Percentiles rank a stretch among this genome's conserved stretches.
phyloP scores from a whole-genome alignment of 2,113 vertebrate species.

The Beaufortia kweichowensis region DNA sequence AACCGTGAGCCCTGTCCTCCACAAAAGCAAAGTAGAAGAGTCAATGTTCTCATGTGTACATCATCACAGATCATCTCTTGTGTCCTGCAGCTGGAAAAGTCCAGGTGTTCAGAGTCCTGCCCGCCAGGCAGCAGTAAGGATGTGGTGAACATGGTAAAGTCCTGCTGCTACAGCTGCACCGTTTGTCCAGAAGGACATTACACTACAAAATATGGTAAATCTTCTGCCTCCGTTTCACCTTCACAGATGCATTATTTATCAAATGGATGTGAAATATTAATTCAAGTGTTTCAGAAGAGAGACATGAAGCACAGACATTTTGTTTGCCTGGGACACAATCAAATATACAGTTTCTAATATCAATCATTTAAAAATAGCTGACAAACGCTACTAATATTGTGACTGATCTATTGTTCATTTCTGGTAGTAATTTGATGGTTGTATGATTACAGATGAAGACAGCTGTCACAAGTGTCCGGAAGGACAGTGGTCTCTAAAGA shows the following conservation, averaged over 20 bases:
- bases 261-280: neutral
- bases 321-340: too few species aligned
- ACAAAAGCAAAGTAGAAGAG: too few species aligned
- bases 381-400: too few species aligned
- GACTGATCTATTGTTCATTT: neutral
- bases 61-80: neutral
- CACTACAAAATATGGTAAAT: constrained; percentile 55
- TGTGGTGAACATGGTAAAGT: constrained; percentile 42
- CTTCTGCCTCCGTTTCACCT: neutral
- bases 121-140: constrained; percentile 53
- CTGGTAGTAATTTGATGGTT: neutral
- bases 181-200: constrained; percentile 55
- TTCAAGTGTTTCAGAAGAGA: neutral
- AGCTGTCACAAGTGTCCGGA: constrained; percentile 60
- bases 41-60: neutral
- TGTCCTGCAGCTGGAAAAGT: constrained; percentile 18
- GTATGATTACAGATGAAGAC: constrained; percentile 58
- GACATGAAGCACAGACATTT: neutral
- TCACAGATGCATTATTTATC: too few species aligned
- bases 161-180: constrained; percentile 63
- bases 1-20: constrained; percentile 41
- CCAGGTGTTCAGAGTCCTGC: constrained; percentile 56
- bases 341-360: too few species aligned
- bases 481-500: constrained; percentile 56
- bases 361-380: too few species aligned